A percentile compares a stretch with the other conserved stretches of the same genome.
These are phyloP conservation scores for Laupala kohalensis DNA, from an alignment of 1,140 invertebrate genomes.

Conservation along the genomic window DNA sequence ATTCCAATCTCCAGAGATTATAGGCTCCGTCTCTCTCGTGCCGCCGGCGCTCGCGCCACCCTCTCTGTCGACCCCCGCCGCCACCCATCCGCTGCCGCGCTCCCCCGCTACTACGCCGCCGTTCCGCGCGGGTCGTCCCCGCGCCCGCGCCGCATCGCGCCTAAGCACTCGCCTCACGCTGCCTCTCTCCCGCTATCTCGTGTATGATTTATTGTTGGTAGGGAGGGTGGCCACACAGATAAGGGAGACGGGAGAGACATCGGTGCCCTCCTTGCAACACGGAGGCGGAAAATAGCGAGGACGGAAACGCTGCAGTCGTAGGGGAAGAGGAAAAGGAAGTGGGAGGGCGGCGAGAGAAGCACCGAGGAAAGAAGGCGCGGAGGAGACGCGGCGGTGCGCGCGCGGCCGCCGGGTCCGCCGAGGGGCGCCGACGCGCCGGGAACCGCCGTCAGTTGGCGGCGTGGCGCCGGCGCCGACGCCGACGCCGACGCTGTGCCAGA, in stretches of 20 bases:
- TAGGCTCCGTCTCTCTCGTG: background rate
- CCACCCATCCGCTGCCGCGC: background rate
- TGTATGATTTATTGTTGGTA: slow-evolving; percentile 10
- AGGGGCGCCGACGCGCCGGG: too few species aligned
- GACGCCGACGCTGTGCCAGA: too few species aligned
- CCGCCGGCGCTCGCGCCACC: background rate
- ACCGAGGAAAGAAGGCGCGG: background rate
- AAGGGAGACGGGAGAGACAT: background rate
- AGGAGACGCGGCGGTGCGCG: too few species aligned
- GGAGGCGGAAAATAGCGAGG: background rate
- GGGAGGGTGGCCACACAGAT: slow-evolving; percentile 7
- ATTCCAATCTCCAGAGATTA: slow-evolving; percentile 19
- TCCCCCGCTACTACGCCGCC: too few species aligned
- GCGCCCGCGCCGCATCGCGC: background rate
- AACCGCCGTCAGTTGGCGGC: too few species aligned
- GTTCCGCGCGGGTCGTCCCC: too few species aligned
- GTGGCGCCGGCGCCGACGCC: too few species aligned
- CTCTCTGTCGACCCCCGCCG: background rate
- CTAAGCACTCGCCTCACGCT: background rate
- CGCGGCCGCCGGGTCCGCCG: too few species aligned
- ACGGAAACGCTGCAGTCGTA: too few species aligned
- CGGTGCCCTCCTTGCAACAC: too few species aligned
- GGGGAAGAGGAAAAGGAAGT: background rate
- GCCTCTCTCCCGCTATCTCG: slow-evolving; percentile 4
- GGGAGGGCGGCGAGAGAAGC: background rate